Conservation (phyloP, 2,797 vertebrate species). For the Microctenopoma stevenorrisi region DNA sequence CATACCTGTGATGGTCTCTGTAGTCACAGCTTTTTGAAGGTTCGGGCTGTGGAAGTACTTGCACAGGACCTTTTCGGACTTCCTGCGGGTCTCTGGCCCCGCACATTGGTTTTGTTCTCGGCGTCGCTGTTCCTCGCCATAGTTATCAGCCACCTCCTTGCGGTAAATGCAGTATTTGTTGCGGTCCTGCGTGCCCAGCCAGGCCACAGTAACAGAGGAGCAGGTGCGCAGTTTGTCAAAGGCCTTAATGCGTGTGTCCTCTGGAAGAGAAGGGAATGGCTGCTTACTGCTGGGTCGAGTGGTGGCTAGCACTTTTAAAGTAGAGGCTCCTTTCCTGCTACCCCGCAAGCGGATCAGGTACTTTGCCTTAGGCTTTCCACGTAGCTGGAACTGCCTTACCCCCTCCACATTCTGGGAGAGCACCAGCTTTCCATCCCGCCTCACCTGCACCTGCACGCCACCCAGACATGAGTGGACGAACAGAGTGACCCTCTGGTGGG, state of each 20-base stretch:
- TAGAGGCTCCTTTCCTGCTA: slow-evolving; percentile 91
- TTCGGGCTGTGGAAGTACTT: slow-evolving; percentile 98
- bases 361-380: slow-evolving; percentile 96
- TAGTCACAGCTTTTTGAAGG: slow-evolving; percentile 96
- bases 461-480: slow-evolving; percentile 94
- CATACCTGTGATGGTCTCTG: slow-evolving; percentile 93
- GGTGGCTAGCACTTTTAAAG: slow-evolving; percentile 92
- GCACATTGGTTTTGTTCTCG: slow-evolving; percentile 95
- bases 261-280: slow-evolving; percentile 93
- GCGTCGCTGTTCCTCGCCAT: slow-evolving; percentile 90
- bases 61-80: slow-evolving; percentile 96
- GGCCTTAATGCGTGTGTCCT: slow-evolving; percentile 96
- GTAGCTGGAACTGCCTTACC: slow-evolving; percentile 92
- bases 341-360: slow-evolving; percentile 94
- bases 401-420: slow-evolving; percentile 94
- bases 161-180: slow-evolving; percentile 98
- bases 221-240: slow-evolving; percentile 98
- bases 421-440: slow-evolving; percentile 92
- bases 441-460: slow-evolving; percentile 91
- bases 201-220: slow-evolving; percentile 93
- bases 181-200: slow-evolving; percentile 97
- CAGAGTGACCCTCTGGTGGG: slow-evolving; percentile 94
- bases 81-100: slow-evolving; percentile 93
- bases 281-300: slow-evolving; percentile 91
- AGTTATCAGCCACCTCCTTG: slow-evolving; percentile 90